Evolutionary conservation across 2,113 vertebrate species (phyloP).

Genomic region (Electrona antarctica): DNA sequence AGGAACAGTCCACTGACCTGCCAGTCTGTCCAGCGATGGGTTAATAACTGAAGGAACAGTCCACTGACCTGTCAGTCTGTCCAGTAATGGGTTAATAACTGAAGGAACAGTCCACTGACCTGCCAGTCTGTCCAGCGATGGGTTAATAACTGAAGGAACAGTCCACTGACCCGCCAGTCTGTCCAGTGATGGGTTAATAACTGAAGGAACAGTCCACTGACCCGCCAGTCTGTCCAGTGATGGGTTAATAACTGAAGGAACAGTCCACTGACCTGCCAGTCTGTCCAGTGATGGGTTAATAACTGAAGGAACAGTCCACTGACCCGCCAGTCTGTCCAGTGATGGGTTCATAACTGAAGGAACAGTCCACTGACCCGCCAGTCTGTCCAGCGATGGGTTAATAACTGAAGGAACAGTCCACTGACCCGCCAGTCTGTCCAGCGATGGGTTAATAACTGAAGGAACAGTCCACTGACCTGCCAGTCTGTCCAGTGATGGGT

Average conservation of each 20-base stretch:
- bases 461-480: constrained; percentile 81
- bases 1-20: constrained; percentile 80
- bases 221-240: constrained; percentile 86
- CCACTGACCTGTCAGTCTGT: constrained; percentile 85
- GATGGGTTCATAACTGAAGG: background rate
- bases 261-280: constrained; percentile 84
- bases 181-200: constrained; percentile 66
- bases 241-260: too few species aligned
- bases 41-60: too few species aligned
- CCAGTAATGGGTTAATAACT: constrained; percentile 66
- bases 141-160: too few species aligned
- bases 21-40: constrained; percentile 83
- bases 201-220: constrained; percentile 57
- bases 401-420: background rate
- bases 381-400: constrained; percentile 77
- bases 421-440: constrained; percentile 88
- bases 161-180: constrained; percentile 85
- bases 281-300: constrained; percentile 72
- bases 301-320: constrained; percentile 19
- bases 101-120: constrained; percentile 74
- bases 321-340: constrained; percentile 88
- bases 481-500: constrained; percentile 80
- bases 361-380: constrained; percentile 83
- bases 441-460: constrained; percentile 32
- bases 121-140: constrained; percentile 86